phyloP scores from a whole-genome alignment of 2,888 invertebrate genomes.

The Polymixis flavicincta region DNA sequence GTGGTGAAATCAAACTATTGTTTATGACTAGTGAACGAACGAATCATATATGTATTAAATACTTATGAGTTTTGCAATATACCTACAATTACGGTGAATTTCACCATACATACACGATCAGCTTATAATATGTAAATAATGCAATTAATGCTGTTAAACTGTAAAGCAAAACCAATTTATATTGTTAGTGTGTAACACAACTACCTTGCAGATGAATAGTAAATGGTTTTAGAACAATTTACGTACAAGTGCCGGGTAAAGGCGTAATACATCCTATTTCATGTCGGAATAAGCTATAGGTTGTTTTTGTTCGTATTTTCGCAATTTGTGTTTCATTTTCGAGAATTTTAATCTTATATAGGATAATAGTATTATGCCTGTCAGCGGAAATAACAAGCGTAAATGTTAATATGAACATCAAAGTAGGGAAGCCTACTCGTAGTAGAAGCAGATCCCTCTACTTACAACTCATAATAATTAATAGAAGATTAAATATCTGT shows the following conservation, averaged over 20 bases:
- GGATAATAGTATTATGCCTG: background rate
- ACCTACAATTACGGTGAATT: background rate
- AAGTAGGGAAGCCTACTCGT: background rate
- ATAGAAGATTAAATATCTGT: slow-evolving; percentile 2
- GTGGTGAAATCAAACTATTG: background rate
- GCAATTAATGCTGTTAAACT: too few species aligned
- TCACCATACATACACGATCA: too few species aligned
- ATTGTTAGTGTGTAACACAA: too few species aligned
- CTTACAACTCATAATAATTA: background rate
- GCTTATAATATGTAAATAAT: too few species aligned
- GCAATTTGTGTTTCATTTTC: slow-evolving; percentile 16
- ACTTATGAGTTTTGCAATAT: background rate
- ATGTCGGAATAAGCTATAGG: slow-evolving; percentile 23
- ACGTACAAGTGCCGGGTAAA: background rate
- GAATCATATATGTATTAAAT: background rate
- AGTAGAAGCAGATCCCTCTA: background rate
- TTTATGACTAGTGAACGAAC: background rate
- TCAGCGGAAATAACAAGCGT: slow-evolving; percentile 11
- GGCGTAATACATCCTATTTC: slow-evolving; percentile 4
- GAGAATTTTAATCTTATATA: slow-evolving; percentile 14
- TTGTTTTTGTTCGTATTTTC: slow-evolving; percentile 10
- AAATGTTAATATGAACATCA: background rate
- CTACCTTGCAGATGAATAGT: background rate
- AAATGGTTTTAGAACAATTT: slow-evolving; percentile 8
- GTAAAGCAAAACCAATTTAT: too few species aligned